Evolutionary conservation across 2,113 vertebrate species (phyloP).

Genomic region (Channa maculata): DNA sequence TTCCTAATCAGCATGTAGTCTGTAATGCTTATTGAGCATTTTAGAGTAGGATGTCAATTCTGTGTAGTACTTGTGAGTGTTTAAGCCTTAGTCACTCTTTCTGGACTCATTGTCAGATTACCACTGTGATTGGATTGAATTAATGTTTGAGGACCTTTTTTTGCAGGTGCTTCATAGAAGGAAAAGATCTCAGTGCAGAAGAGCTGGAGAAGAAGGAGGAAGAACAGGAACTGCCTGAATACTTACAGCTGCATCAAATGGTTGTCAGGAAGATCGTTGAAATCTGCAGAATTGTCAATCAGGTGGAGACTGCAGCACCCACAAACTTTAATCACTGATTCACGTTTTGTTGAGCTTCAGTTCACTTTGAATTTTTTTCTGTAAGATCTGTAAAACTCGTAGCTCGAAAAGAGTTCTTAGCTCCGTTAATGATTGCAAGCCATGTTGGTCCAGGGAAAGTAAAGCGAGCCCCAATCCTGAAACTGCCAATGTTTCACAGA

Average conservation of each 20-base stretch:
- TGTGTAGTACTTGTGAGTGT: too few species aligned
- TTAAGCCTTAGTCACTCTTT: too few species aligned
- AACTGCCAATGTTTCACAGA: too few species aligned
- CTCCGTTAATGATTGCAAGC: too few species aligned
- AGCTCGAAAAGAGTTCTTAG: too few species aligned
- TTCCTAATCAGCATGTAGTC: neutral
- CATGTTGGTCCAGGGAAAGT: too few species aligned
- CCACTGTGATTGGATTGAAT: neutral
- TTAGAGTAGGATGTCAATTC: too few species aligned
- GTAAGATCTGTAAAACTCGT: too few species aligned
- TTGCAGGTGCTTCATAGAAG: constrained; percentile 73
- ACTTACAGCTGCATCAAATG: constrained; percentile 88
- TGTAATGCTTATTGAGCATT: neutral
- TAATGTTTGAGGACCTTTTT: neutral
- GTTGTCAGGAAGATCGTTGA: constrained; percentile 93
- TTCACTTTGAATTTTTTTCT: too few species aligned
- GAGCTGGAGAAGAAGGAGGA: constrained; percentile 79
- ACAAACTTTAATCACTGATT: too few species aligned
- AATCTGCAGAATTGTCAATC: constrained; percentile 95
- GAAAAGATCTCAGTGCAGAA: constrained; percentile 56
- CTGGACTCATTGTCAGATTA: neutral
- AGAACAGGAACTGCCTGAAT: constrained; percentile 86
- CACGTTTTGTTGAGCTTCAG: too few species aligned
- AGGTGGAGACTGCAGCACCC: constrained; percentile 80
- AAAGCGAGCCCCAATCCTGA: too few species aligned